Conservation (phyloP, 2,888 invertebrate genomes). For the Pyrocoelia pectoralis region DNA sequence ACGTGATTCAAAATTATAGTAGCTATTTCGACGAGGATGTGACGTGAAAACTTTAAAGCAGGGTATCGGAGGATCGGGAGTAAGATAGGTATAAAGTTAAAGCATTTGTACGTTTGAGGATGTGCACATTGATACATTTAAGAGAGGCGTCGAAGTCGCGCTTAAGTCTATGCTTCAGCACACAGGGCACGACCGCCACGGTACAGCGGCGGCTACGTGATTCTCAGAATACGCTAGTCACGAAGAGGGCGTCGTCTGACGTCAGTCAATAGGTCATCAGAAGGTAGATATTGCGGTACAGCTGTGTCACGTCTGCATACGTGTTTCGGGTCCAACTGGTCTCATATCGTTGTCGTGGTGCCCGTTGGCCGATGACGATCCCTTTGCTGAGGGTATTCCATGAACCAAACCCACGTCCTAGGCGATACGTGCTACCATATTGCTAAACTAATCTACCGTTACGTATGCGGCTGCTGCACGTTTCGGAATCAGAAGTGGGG, state of each 20-base stretch:
- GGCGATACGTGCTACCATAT: slow-evolving; percentile 16
- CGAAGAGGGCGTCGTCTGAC: slow-evolving; percentile 53
- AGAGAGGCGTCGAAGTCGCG: slow-evolving; percentile 22
- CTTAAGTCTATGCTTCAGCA: slow-evolving; percentile 29
- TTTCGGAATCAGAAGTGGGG: background rate
- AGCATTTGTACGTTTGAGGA: slow-evolving; percentile 21
- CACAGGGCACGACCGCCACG: slow-evolving; percentile 35
- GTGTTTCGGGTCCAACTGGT: slow-evolving; percentile 58
- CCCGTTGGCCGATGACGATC: slow-evolving; percentile 28
- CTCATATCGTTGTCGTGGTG: slow-evolving; percentile 45
- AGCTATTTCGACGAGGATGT: background rate
- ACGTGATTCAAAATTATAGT: background rate
- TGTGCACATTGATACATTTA: slow-evolving; percentile 25
- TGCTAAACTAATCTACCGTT: slow-evolving; percentile 20
- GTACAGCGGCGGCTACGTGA: slow-evolving; percentile 34
- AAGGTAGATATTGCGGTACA: slow-evolving; percentile 54
- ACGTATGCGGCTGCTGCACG: slow-evolving; percentile 12
- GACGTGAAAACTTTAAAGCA: slow-evolving; percentile 3
- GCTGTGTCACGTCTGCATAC: slow-evolving; percentile 59
- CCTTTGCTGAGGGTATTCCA: slow-evolving; percentile 26
- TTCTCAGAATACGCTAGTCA: slow-evolving; percentile 51
- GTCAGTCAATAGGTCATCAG: slow-evolving; percentile 57
- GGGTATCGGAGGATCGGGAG: slow-evolving; percentile 7
- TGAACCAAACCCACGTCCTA: slow-evolving; percentile 19
- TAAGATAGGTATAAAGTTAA: background rate